These are phyloP conservation scores for Phalanger gymnotis DNA, from an alignment of 2,797 vertebrate species.

Conservation along the genomic window DNA sequence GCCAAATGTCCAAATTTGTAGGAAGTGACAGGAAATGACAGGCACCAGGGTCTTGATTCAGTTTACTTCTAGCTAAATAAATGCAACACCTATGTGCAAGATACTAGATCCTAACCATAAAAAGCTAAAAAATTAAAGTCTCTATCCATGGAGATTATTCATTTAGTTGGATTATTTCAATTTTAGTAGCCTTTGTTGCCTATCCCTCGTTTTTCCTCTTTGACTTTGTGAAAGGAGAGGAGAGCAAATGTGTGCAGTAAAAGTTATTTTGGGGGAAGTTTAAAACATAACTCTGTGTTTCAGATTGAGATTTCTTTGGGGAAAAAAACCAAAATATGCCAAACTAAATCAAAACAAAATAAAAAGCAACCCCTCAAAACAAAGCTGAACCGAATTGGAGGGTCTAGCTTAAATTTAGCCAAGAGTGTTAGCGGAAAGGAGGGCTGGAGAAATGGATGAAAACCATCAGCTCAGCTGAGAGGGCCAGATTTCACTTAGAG, in stretches of 20 bases:
- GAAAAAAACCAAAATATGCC: neutral
- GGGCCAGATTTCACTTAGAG: neutral
- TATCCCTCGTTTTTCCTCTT: neutral
- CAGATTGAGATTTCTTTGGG: neutral
- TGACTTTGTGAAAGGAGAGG: neutral
- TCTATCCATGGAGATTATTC: neutral
- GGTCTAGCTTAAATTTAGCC: neutral
- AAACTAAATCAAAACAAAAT: no score
- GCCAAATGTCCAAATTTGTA: neutral
- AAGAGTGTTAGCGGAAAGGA: neutral
- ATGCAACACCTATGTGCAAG: neutral
- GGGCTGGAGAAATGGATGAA: neutral
- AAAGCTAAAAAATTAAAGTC: neutral
- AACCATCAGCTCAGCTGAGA: neutral
- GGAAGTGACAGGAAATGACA: neutral
- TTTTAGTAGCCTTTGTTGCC: neutral
- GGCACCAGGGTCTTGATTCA: neutral
- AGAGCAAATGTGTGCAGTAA: neutral
- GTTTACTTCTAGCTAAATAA: neutral
- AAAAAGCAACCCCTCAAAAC: neutral
- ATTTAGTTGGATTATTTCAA: neutral
- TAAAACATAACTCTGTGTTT: neutral
- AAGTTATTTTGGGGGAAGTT: neutral
- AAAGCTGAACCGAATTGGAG: neutral
- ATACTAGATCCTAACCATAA: neutral